These are phyloP conservation scores for Tachuris rubrigastra DNA, from an alignment of 2,113 vertebrate species.

Conservation along the genomic window DNA sequence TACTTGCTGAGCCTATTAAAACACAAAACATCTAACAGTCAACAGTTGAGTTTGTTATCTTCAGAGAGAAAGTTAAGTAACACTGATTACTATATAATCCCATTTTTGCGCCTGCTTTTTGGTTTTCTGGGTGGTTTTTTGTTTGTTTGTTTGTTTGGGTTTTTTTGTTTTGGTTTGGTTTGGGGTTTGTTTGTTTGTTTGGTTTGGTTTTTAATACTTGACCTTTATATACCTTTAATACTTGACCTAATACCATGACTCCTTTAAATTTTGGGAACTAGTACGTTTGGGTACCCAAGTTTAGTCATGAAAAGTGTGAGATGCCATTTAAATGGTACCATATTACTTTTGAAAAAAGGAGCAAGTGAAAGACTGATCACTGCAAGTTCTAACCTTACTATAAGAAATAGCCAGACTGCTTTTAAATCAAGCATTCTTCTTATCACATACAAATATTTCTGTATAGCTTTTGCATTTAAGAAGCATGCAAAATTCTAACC, in stretches of 20 bases:
- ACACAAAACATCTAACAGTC: neutral
- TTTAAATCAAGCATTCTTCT: neutral
- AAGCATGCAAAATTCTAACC: neutral
- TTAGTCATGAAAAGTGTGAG: neutral
- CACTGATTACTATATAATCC: neutral
- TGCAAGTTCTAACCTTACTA: neutral
- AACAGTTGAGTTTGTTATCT: neutral
- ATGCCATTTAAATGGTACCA: neutral
- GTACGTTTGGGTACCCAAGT: neutral
- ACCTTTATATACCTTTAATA: neutral
- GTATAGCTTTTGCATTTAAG: neutral
- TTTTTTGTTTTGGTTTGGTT: too few relatives aligned
- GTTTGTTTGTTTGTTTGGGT: too few relatives aligned
- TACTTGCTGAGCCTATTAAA: neutral
- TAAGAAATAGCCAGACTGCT: neutral
- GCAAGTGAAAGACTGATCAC: neutral
- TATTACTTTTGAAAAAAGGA: neutral
- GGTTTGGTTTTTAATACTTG: neutral
- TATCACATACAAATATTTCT: neutral
- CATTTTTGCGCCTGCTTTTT: neutral
- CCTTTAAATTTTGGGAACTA: neutral
- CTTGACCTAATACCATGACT: neutral
- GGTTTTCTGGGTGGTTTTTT: too few relatives aligned
- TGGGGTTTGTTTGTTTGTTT: too few relatives aligned
- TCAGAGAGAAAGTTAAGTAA: neutral